Conservation (phyloP, 2,797 vertebrate species). For the Echiichthys vipera region DNA sequence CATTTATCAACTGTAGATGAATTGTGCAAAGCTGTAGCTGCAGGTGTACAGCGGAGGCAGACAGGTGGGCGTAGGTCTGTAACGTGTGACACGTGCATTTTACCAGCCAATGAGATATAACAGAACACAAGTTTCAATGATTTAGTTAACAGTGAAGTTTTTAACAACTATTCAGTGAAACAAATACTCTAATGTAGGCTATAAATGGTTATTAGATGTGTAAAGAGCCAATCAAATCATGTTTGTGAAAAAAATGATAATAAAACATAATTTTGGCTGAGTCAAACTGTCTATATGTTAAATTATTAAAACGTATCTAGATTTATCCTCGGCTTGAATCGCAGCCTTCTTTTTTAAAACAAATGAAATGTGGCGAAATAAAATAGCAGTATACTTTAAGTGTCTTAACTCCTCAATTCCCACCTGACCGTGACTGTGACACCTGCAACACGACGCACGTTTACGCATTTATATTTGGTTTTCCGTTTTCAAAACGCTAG, state of each 20-base stretch:
- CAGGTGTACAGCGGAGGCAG: constrained; percentile 20
- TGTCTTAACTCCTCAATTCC: background rate
- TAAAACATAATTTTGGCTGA: too few species aligned
- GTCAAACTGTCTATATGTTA: background rate
- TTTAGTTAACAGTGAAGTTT: background rate
- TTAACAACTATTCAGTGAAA: background rate
- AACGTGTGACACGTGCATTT: background rate
- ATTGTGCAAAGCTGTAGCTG: background rate
- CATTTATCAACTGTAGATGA: background rate
- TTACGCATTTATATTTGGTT: background rate
- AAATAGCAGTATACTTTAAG: background rate
- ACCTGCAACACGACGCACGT: background rate
- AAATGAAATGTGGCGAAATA: background rate
- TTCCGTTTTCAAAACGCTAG: background rate
- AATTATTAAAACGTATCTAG: background rate
- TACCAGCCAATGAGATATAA: background rate
- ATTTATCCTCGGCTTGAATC: background rate
- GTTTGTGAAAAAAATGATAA: background rate
- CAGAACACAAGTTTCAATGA: background rate
- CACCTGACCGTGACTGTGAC: background rate
- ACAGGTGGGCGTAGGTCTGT: constrained; percentile 17
- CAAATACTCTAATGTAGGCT: too few species aligned
- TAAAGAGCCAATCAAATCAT: background rate
- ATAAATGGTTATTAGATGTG: background rate
- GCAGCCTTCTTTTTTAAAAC: background rate